phyloP scores from a whole-genome alignment of 1,140 invertebrate species.

The Pseudachorutes palmiensis region DNA sequence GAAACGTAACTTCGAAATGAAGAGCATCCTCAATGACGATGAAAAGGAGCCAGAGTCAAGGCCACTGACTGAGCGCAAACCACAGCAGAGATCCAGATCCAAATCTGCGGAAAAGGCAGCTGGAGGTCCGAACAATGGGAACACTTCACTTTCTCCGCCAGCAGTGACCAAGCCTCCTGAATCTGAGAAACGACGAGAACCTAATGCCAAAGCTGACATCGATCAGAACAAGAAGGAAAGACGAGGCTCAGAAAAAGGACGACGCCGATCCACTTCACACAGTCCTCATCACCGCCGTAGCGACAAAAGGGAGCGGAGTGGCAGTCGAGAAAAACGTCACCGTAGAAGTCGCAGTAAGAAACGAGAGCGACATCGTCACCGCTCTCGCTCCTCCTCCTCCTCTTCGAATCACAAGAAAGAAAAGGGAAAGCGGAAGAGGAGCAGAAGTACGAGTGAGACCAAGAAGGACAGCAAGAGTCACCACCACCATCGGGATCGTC shows the following conservation, averaged over 20 bases:
- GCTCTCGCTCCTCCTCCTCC: no score
- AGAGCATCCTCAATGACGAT: background rate
- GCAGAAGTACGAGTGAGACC: background rate
- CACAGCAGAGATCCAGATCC: background rate
- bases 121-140: background rate
- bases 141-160: background rate
- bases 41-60: background rate
- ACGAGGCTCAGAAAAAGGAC: background rate
- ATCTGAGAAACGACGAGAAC: background rate
- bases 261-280: no score
- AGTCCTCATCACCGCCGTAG: no score
- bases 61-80: background rate
- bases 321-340: background rate
- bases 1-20: constrained; percentile 20
- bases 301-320: background rate
- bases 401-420: background rate
- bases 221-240: no score
- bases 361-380: background rate
- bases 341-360: background rate
- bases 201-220: background rate
- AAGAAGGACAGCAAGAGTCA: background rate
- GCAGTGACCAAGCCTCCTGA: background rate
- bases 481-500: constrained; percentile 3
- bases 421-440: constrained; percentile 2
- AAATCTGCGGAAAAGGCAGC: background rate